A percentile compares a stretch with the other conserved stretches of the same genome.
These are phyloP conservation scores for Mionectes macconnelli DNA, from an alignment of 2,113 vertebrate species.

Conservation along the genomic window DNA sequence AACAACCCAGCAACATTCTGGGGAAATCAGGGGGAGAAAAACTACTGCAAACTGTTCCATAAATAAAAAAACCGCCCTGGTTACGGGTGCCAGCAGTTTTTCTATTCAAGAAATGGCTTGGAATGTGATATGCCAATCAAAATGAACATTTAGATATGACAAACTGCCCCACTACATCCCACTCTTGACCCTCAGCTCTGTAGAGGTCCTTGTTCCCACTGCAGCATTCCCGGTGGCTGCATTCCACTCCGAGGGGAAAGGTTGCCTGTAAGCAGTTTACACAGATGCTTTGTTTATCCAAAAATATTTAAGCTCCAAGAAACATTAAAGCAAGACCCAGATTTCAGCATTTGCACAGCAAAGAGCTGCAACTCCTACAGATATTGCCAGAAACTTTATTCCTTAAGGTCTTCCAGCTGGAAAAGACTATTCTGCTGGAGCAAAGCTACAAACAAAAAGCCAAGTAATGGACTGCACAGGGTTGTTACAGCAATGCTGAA, in stretches of 20 bases:
- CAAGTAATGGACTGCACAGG: background rate
- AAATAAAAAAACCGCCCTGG: background rate
- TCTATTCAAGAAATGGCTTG: background rate
- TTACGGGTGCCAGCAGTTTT: background rate
- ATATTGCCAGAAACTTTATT: background rate
- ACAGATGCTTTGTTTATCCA: background rate
- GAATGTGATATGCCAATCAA: background rate
- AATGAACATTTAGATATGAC: background rate
- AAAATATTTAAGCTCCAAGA: background rate
- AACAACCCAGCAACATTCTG: background rate
- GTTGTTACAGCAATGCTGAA: background rate
- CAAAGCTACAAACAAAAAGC: background rate
- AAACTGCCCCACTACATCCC: background rate
- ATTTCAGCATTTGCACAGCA: background rate
- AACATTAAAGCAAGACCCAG: background rate
- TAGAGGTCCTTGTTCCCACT: background rate
- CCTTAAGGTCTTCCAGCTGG: background rate
- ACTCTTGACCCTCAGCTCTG: background rate
- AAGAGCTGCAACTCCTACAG: slow-evolving; percentile 17
- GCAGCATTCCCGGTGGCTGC: background rate
- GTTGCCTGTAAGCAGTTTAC: background rate
- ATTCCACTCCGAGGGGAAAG: background rate
- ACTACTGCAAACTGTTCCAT: background rate
- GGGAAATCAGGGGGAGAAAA: background rate
- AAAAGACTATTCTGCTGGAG: background rate